Conservation (phyloP, 35 echinoderm and acorn worm species). For the Eucidaris tribuloides region DNA sequence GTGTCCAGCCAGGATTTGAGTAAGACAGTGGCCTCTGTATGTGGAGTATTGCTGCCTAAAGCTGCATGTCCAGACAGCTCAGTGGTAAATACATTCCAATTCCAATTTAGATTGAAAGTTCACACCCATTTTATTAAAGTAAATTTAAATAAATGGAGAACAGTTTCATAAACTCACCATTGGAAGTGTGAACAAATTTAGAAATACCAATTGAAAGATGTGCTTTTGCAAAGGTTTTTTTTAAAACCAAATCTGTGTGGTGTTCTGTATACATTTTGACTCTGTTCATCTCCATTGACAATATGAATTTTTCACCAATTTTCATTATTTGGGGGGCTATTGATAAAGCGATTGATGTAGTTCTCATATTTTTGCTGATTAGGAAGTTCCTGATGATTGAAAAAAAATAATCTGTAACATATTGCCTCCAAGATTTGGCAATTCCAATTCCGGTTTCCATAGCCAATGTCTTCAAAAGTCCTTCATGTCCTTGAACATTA, state of each 20-base stretch:
- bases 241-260: too few species aligned
- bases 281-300: too few species aligned
- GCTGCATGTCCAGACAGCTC: not conserved
- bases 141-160: not conserved
- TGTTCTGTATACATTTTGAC: too few species aligned
- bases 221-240: too few species aligned
- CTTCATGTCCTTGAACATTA: not conserved
- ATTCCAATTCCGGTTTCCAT: not conserved
- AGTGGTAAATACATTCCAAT: not conserved
- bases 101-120: not conserved
- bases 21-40: slow-evolving; percentile 46
- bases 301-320: too few species aligned
- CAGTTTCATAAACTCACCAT: not conserved
- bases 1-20: slow-evolving; percentile 2
- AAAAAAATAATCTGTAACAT: not conserved
- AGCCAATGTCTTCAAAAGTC: not conserved
- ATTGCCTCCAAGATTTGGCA: not conserved
- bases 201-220: not conserved
- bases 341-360: too few species aligned
- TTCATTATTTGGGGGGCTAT: too few species aligned
- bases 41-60: slow-evolving; percentile 48
- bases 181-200: not conserved
- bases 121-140: not conserved
- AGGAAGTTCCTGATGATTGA: too few species aligned
- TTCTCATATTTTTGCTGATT: too few species aligned